Percentiles rank a stretch among this genome's conserved stretches.
Evolutionary conservation across 2,797 vertebrate genomes (phyloP).

Genomic region (Squalus acanthias): DNA sequence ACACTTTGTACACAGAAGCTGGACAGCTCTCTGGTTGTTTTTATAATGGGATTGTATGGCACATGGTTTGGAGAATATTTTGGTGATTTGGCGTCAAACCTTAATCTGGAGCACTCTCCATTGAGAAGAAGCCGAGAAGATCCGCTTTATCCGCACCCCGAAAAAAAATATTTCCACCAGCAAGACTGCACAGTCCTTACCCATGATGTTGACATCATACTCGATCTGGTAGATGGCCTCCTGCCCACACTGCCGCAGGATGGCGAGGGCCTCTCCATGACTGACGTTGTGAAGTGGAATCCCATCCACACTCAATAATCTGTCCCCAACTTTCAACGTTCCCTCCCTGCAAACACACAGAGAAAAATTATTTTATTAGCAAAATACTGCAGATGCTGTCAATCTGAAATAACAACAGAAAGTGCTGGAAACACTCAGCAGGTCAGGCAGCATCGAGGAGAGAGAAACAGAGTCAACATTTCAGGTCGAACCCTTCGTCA

Average conservation of each 20-base stretch:
- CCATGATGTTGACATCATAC: conserved; percentile 87
- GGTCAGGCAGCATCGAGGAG: too few species aligned
- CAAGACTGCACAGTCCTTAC: conserved; percentile 55
- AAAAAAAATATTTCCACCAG: background rate
- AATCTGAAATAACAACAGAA: too few species aligned
- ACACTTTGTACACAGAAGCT: background rate
- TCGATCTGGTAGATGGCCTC: conserved; percentile 91
- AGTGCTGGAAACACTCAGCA: too few species aligned
- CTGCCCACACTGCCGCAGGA: conserved; percentile 79
- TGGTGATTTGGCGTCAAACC: background rate
- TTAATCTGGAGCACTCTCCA: background rate
- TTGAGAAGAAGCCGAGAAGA: background rate
- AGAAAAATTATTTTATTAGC: background rate
- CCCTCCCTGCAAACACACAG: conserved; percentile 68
- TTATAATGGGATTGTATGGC: background rate
- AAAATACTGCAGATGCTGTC: too few species aligned
- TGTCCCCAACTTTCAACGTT: conserved; percentile 80
- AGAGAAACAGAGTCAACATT: too few species aligned
- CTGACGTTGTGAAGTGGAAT: conserved; percentile 77
- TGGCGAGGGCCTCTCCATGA: conserved; percentile 73
- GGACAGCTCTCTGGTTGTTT: background rate
- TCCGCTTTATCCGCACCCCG: background rate
- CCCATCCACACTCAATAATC: conserved; percentile 82
- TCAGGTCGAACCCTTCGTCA: too few species aligned
- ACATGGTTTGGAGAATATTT: background rate